Base-by-base conservation (phyloP, 1,140 invertebrate genomes). In the Pseudomyrmex pallidus region DNA sequence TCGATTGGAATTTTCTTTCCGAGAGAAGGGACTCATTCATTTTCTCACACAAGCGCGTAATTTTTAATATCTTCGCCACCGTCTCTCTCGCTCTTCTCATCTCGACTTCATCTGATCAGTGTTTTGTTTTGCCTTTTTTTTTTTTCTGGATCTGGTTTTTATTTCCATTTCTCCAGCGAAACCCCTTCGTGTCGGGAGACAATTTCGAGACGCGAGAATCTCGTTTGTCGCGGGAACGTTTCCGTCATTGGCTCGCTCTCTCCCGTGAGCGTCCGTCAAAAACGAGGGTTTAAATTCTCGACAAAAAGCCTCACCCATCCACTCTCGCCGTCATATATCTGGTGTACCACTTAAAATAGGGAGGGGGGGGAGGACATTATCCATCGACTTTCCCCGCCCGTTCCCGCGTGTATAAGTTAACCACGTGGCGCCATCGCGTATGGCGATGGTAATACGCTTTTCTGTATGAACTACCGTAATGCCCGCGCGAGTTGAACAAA, bases 361-460 rank as follows among this genome's bases (percentile, higher is more conserved):
- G 35, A 5, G 0, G 1, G 25, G 25, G 25, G 25, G 25, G 0
- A 3, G 76, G 56, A 44, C 63, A 78, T 85, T 85, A 87, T 74
- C 78, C 82, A 85, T 87, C 86, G 86, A 86, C 74, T 83, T 82
- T 72, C 20, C 52, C 66, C 63, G 5, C 35, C 35, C 35, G 35
- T 1, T 0, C 0, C 35, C 35, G 5, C 61, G 59, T 56, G 22
- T 61, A 72, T 80, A 82, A 87, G 56, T 76, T 77, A 35, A 78
- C 72, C 50, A 70, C 76, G 52, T 70, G 59, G 48, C 82, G 66
- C 57, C 54, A 73, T 63, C 52, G 35, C 35, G 35, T 35, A 63
- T 82, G 67, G 68, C 84, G 77, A 50, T 73, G 56, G 84, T 83
- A 86, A 87, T 87, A 87, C 83, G 76, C 80, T 67, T 25, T 25